Evolutionary conservation across 2,797 vertebrate species (phyloP), one percentile per base, ranked within the genome.

Genomic region (Hypotaenidia okinawae): DNA sequence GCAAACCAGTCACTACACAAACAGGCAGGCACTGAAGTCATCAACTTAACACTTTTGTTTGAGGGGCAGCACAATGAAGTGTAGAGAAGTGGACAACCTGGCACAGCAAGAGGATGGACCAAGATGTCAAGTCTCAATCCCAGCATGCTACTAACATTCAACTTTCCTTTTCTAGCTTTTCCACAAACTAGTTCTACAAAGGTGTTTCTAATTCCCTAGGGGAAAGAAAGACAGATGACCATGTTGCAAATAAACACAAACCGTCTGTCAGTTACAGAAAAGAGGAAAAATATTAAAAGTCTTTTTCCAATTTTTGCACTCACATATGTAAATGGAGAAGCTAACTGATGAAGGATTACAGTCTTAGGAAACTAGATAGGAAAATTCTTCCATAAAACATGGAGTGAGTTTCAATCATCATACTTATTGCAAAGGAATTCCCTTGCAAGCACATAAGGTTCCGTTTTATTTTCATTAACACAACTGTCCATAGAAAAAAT

Each of bases 1-100:
- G 35, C 55, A 75, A 79, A 52, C 13, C 59, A 68, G 22, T 30
- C 7, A 24, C 72, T 64, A 54, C 32, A 59, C 41, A 78, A 69
- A 32, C 33, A 45, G 21, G 32, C 32, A 55, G 47, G 51, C 78
- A 83, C 15, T 1, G 2, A 69, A 0, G 0, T 25, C 35, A 66
- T 39, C 52, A 51, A 8, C 37, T 30, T 47, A 68, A 49, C 10
- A 39, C 24, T 49, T 41, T 39, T 72, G 28, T 64, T 86, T 78
- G 41, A 74, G n/a, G 59, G 39, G 21, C 10, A 47, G 32, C 74
- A 64, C 39, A 64, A 74, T 19, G 4, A 74, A 41, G 16, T 6
- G 10, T 22, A 86, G 33, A 64, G 33, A 57, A 75, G 47, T 17
- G 28, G 22, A 18, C 1, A 2, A 58, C 19, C 10, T 37, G 5